Conservation (phyloP, 2,113 vertebrate genomes). For the Arvicanthis niloticus region DNA sequence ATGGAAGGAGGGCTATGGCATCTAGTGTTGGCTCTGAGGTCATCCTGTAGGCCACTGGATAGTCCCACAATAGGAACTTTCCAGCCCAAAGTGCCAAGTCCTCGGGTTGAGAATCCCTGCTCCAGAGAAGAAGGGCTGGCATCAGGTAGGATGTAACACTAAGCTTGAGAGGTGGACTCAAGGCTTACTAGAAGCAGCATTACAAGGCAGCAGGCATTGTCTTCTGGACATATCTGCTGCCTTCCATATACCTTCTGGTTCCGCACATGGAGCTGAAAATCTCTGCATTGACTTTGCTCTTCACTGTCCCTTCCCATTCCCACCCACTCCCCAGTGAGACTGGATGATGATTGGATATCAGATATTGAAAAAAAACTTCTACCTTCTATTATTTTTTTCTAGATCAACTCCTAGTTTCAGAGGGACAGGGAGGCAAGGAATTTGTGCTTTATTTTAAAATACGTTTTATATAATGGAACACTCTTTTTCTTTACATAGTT, state of each 20-base stretch:
- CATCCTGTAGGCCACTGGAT: not conserved
- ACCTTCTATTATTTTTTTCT: not conserved
- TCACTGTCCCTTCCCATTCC: not conserved
- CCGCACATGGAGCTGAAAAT: not conserved
- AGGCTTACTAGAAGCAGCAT: not conserved
- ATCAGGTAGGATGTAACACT: fast-evolving
- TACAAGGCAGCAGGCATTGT: not conserved
- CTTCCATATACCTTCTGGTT: not conserved
- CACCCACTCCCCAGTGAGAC: not conserved
- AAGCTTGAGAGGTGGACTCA: not conserved
- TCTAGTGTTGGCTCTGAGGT: not conserved
- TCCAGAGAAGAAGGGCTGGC: not conserved
- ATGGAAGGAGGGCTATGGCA: not conserved
- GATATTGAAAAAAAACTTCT: not conserved
- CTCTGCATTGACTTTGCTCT: not conserved
- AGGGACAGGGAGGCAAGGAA: not conserved
- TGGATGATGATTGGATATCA: no score
- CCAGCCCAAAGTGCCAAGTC: not conserved
- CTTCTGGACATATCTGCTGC: not conserved
- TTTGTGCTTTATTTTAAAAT: not conserved
- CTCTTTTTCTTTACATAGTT: not conserved
- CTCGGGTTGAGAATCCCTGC: not conserved
- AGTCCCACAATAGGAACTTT: not conserved
- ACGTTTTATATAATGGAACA: not conserved
- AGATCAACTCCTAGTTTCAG: not conserved